phyloP scores from a whole-genome alignment of 2,888 invertebrate species.

The Metalampra italica region DNA sequence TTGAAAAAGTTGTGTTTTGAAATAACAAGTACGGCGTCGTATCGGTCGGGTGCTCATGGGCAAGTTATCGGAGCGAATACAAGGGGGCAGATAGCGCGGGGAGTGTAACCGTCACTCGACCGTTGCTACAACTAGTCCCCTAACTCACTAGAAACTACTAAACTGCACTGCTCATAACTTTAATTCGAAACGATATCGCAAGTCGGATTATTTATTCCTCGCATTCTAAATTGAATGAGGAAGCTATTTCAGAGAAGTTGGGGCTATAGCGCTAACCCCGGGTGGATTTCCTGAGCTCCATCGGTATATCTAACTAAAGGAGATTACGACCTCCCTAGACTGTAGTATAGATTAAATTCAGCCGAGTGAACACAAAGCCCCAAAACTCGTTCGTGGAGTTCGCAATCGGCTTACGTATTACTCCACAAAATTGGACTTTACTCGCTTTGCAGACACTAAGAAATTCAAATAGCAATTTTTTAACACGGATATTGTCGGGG shows the following conservation, averaged over 20 bases:
- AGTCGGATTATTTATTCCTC: slow-evolving; percentile 44
- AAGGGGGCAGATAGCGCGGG: slow-evolving; percentile 77
- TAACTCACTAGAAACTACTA: slow-evolving; percentile 73
- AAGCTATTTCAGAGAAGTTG: slow-evolving; percentile 43
- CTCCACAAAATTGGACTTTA: slow-evolving; percentile 44
- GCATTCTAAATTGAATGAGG: slow-evolving; percentile 53
- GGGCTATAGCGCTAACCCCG: slow-evolving; percentile 26
- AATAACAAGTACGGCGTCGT: slow-evolving; percentile 69
- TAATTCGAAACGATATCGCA: slow-evolving; percentile 40
- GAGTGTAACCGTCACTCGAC: slow-evolving; percentile 76
- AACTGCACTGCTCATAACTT: slow-evolving; percentile 60
- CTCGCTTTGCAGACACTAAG: slow-evolving; percentile 22
- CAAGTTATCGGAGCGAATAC: slow-evolving; percentile 79
- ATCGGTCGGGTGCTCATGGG: slow-evolving; percentile 76
- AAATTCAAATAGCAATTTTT: slow-evolving; percentile 21
- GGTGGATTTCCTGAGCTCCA: slow-evolving; percentile 44
- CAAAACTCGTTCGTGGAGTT: slow-evolving; percentile 38
- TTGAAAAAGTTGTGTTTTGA: slow-evolving; percentile 56
- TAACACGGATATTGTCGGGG: slow-evolving; percentile 29
- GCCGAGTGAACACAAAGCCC: slow-evolving; percentile 43
- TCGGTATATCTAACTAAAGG: slow-evolving; percentile 43
- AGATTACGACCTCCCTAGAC: slow-evolving; percentile 57
- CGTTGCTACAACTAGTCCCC: slow-evolving; percentile 75
- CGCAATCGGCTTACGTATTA: slow-evolving; percentile 58
- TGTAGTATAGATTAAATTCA: slow-evolving; percentile 49